Percentiles rank a stretch among this genome's conserved stretches.
Evolutionary conservation across 37 sponge, comb jelly and placozoan species (phyloP).

Genomic region (Mnemiopsis leidyi): DNA sequence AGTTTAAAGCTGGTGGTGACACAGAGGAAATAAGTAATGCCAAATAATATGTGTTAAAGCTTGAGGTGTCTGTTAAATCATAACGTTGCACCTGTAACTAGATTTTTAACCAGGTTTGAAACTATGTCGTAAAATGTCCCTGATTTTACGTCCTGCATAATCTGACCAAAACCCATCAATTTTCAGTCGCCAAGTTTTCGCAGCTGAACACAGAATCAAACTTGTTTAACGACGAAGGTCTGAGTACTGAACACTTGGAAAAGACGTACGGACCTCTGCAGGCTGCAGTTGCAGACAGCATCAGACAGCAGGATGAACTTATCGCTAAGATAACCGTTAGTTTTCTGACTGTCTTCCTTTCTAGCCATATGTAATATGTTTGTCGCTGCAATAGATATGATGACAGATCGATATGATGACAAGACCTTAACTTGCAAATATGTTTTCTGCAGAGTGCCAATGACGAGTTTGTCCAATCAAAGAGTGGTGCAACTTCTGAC

Average conservation of each 20-base stretch:
- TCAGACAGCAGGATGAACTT: constrained; percentile 46
- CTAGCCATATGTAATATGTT: too few relatives aligned
- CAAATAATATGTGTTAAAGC: too few relatives aligned
- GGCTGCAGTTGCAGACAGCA: constrained; percentile 69
- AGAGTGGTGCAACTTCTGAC: background rate
- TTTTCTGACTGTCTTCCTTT: background rate
- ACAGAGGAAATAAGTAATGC: constrained; percentile 15
- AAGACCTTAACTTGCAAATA: too few relatives aligned
- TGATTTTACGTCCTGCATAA: background rate
- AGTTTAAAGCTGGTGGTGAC: constrained; percentile 71
- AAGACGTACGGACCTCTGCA: constrained; percentile 72
- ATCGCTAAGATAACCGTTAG: constrained; percentile 44
- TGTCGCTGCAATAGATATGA: too few relatives aligned
- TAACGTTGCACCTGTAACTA: too few relatives aligned
- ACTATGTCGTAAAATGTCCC: too few relatives aligned
- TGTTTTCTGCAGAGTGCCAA: background rate
- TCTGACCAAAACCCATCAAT: constrained; percentile 38
- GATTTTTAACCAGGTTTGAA: too few relatives aligned
- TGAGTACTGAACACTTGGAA: constrained; percentile 33
- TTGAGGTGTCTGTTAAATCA: too few relatives aligned
- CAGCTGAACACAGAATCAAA: constrained; percentile 46
- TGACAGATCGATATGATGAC: too few relatives aligned
- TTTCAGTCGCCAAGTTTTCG: constrained; percentile 10
- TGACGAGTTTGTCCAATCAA: constrained; percentile 43
- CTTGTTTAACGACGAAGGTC: constrained; percentile 27